Evolutionary conservation across 2,797 vertebrate species (phyloP), one percentile per base, ranked within the genome.

Genomic region (Manis pentadactyla): DNA sequence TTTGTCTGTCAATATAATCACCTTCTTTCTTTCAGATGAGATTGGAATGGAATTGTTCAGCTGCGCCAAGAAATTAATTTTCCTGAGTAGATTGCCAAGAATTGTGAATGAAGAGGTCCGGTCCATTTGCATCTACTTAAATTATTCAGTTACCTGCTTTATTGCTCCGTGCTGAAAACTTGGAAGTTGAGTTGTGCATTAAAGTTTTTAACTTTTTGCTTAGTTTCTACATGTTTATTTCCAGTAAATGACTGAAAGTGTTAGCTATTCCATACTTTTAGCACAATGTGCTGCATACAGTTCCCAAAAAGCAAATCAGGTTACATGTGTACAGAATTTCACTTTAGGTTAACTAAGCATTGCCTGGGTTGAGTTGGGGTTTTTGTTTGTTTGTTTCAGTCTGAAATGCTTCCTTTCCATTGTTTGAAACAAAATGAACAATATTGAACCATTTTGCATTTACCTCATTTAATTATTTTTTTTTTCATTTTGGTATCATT

Each of bases 271-370:
- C 99, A 98, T 99, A 99, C 99, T 98, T 98, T 99, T 99, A 99
- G 99, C 99, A 99, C 99, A 99, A 99, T 99, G 99, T 99, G 99
- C 99, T 99, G 98, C 98, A 99, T 98, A 99, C 98, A 98, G 97
- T 98, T 98, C 97, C 98, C 98, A 98, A 98, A 97, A 98, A 98
- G 98, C 98, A 99, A 99, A 98, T 98, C 98, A 98, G 98, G 97
- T 98, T 98, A 98, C 98, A 98, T 97, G 95, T 99, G 98, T 99
- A 99, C 99, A 99, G 98, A 99, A 97, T 98, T 98, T 98, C 98
- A 98, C 97, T 97, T 98, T 98, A 98, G 98, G 95, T 98, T 98
- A 98, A 99, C 96, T 1, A 95, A 98, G 98, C 98, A 99, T 98
- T 99, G 98, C 99, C 99, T 99, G 98, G 98, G 98, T 99, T 99